Conservation (phyloP, 2,888 invertebrate genomes). For the Eustalomyia histrio region DNA sequence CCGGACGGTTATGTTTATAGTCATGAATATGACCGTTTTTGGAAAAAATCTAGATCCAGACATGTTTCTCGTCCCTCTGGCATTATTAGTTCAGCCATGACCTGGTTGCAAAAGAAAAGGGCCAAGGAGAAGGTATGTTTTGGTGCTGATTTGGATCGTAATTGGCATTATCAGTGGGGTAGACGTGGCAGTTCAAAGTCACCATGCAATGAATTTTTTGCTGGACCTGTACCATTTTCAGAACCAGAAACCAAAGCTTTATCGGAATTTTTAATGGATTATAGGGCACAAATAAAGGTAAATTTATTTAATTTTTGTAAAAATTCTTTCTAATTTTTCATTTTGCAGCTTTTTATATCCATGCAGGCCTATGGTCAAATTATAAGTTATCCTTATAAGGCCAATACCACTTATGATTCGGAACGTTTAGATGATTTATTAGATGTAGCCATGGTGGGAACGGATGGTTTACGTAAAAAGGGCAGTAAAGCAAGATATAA, state of each 20-base stretch:
- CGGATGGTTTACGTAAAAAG: constrained; percentile 75
- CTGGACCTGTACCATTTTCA: constrained; percentile 86
- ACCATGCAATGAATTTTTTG: constrained; percentile 87
- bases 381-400: constrained; percentile 82
- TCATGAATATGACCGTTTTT: constrained; percentile 86
- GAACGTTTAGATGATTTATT: constrained; percentile 77
- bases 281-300: constrained; percentile 83
- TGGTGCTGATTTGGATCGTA: constrained; percentile 89
- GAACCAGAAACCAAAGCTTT: constrained; percentile 88
- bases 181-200: constrained; percentile 86
- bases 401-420: constrained; percentile 74
- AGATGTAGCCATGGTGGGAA: constrained; percentile 78
- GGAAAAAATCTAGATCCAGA: constrained; percentile 88
- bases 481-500: constrained; percentile 77
- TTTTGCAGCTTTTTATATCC: constrained; percentile 81
- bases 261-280: constrained; percentile 82
- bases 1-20: constrained; percentile 89
- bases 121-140: constrained; percentile 80
- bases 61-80: constrained; percentile 74
- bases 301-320: constrained; percentile 15
- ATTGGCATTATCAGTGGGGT: constrained; percentile 88
- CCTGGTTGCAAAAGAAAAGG: constrained; percentile 76
- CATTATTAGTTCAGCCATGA: constrained; percentile 76
- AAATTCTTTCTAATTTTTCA: no score
- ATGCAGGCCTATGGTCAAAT: constrained; percentile 86